A percentile compares a stretch with the other conserved stretches of the same genome.
These are phyloP conservation scores for Alitta virens DNA, from an alignment of 2,888 invertebrate genomes.

Conservation along the genomic window DNA sequence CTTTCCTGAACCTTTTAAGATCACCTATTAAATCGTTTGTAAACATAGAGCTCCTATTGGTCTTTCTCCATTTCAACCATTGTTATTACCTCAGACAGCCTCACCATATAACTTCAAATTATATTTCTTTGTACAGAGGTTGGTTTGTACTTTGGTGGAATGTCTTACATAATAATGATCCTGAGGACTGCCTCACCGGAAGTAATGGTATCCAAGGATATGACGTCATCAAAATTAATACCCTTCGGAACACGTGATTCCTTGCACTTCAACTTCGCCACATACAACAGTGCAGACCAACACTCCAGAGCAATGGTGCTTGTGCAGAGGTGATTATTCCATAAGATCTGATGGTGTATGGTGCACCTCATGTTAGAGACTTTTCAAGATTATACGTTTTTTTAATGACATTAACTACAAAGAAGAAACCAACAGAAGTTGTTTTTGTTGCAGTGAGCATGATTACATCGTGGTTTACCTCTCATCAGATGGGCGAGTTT, in stretches of 20 bases:
- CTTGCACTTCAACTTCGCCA: constrained; percentile 13
- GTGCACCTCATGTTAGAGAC: too few species aligned
- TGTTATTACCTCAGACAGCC: too few species aligned
- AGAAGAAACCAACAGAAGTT: not conserved
- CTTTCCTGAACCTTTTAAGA: too few species aligned
- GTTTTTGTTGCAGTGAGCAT: not conserved
- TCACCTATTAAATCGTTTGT: too few species aligned
- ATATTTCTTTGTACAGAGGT: constrained; percentile 2
- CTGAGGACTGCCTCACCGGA: not conserved
- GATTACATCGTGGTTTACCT: not conserved
- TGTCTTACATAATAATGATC: not conserved
- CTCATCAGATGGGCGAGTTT: not conserved
- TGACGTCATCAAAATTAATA: too few species aligned
- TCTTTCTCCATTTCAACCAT: too few species aligned
- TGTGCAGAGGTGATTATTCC: too few species aligned
- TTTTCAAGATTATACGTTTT: too few species aligned
- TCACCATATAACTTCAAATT: not conserved
- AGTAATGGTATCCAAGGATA: not conserved
- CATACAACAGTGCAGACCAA: constrained; percentile 4
- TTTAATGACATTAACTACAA: too few species aligned
- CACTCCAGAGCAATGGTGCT: not conserved
- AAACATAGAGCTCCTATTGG: too few species aligned
- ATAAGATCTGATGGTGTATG: too few species aligned
- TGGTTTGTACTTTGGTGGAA: constrained; percentile 9
- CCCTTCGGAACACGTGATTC: not conserved